Conservation (phyloP, 2,888 invertebrate species). For the Plagodis pulveraria region DNA sequence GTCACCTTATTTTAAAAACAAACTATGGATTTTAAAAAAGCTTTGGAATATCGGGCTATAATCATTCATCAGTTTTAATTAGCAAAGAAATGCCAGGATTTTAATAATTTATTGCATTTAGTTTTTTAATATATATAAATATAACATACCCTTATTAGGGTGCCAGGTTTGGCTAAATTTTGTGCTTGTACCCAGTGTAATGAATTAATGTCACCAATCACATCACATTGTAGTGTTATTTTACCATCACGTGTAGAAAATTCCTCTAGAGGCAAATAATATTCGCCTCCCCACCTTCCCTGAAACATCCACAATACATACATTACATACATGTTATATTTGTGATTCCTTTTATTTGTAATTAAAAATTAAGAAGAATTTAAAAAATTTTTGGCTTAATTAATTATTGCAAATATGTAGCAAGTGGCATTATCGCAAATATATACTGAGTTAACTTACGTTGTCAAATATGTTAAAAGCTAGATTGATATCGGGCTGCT, state of each 20-base stretch:
- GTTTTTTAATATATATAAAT: too few species aligned
- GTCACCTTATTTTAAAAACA: too few species aligned
- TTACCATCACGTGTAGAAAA: constrained; percentile 5
- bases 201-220: constrained; percentile 48
- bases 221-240: constrained; percentile 27
- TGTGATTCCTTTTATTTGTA: too few species aligned
- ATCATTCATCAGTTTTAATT: too few species aligned
- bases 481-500: constrained; percentile 32
- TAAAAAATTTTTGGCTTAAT: too few species aligned
- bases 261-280: constrained; percentile 21
- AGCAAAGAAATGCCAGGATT: too few species aligned
- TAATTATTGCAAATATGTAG: too few species aligned
- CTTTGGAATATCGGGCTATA: too few species aligned
- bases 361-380: too few species aligned
- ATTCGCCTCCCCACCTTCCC: constrained; percentile 42
- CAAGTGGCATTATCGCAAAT: not conserved
- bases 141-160: constrained; percentile 51
- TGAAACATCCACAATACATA: not conserved
- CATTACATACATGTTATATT: too few species aligned
- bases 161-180: constrained; percentile 34
- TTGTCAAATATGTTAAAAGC: constrained; percentile 34
- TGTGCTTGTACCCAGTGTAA: constrained; percentile 52
- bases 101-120: too few species aligned
- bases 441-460: constrained; percentile 30
- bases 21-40: too few species aligned